Evolutionary conservation across 2,797 vertebrate genomes (phyloP).

Genomic region (Sebastolobus altivelis): DNA sequence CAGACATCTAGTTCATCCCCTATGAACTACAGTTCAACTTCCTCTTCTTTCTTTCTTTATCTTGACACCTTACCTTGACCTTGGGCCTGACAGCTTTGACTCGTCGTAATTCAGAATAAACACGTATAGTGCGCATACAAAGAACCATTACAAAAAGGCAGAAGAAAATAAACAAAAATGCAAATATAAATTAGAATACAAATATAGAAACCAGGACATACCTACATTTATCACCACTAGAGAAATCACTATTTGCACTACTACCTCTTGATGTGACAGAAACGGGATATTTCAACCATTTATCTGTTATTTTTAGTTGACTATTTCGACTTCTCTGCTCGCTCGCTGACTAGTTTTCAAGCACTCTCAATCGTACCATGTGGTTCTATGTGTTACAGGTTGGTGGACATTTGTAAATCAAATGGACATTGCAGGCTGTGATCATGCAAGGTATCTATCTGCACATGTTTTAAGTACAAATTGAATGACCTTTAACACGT

Average conservation of each 20-base stretch:
- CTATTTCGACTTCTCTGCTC: background rate
- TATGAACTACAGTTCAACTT: background rate
- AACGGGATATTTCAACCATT: background rate
- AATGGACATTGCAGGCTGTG: slow-evolving; percentile 38
- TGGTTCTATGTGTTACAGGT: no score
- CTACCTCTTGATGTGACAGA: no score
- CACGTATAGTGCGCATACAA: background rate
- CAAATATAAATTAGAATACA: no score
- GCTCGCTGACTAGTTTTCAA: background rate
- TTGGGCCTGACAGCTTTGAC: background rate
- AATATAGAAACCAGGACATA: no score
- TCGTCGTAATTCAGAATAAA: background rate
- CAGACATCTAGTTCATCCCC: background rate
- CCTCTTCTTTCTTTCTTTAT: background rate
- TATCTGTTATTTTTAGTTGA: background rate
- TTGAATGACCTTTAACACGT: background rate
- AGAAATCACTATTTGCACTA: background rate
- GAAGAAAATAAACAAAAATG: background rate
- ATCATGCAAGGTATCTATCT: slow-evolving; percentile 5
- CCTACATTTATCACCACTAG: background rate
- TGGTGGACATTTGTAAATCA: slow-evolving; percentile 1
- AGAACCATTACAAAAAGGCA: background rate
- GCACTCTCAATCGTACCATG: background rate
- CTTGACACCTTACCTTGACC: background rate
- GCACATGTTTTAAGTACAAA: no score